A percentile compares a stretch with the other conserved stretches of the same genome.
Evolutionary conservation across 2,113 vertebrate species (phyloP).

Genomic region (Danionella cerebrum): DNA sequence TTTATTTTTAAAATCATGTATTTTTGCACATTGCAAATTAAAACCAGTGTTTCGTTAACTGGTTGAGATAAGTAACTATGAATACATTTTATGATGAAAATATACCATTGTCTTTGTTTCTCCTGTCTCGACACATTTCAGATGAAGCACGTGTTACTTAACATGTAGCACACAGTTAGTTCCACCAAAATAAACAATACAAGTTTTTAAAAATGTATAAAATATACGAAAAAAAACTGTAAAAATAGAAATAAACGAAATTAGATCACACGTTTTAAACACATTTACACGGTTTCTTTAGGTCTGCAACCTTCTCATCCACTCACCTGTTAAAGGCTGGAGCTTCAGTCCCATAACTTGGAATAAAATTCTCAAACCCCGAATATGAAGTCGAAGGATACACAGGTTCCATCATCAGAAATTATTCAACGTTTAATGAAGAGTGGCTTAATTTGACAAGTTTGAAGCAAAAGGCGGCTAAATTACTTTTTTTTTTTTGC

Average conservation of each 20-base stretch:
- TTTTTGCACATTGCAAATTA: too few species aligned
- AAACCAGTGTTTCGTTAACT: too few species aligned
- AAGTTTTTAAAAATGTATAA: background rate
- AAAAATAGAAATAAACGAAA: background rate
- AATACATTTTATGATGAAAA: too few species aligned
- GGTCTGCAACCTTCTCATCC: slow-evolving; percentile 22
- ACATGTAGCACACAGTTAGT: background rate
- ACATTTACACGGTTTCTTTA: background rate
- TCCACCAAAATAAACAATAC: background rate
- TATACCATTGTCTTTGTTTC: background rate
- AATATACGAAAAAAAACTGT: background rate
- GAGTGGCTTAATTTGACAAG: background rate
- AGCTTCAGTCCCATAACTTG: slow-evolving; percentile 8
- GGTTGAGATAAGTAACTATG: background rate
- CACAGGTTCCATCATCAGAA: slow-evolving; percentile 1
- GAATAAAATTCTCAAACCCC: slow-evolving; percentile 1
- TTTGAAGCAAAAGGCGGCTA: slow-evolving; percentile 12
- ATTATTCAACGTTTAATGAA: background rate
- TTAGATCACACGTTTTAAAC: background rate
- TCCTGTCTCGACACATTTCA: background rate
- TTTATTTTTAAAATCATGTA: too few species aligned
- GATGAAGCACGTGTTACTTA: slow-evolving; percentile 22
- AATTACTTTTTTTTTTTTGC: background rate
- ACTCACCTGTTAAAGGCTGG: slow-evolving; percentile 25
- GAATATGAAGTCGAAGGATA: slow-evolving; percentile 24